A percentile compares a stretch with the other conserved stretches of the same genome.
phyloP scores from a whole-genome alignment of 2,113 vertebrate species.

The Apodemus speciosus region DNA sequence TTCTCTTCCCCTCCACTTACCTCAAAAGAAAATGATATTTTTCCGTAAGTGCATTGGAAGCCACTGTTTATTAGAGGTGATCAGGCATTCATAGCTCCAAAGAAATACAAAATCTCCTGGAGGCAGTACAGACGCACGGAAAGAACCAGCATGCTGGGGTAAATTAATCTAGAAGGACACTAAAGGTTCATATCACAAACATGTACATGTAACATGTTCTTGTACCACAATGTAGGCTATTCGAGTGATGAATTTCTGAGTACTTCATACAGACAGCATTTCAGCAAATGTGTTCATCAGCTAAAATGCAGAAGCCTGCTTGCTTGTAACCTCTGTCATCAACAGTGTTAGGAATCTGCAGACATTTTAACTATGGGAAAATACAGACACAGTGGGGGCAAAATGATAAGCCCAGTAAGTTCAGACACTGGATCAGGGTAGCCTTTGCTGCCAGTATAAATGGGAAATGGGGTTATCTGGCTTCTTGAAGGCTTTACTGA shows the following conservation, averaged over 20 bases:
- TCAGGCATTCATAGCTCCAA: conserved; percentile 48
- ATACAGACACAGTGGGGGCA: conserved; percentile 6
- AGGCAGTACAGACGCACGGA: neutral
- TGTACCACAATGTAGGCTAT: conserved; percentile 27
- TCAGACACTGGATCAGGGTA: conserved; percentile 40
- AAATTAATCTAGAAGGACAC: conserved; percentile 52
- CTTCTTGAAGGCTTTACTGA: conserved; percentile 28
- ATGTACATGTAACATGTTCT: conserved; percentile 1
- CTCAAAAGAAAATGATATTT: conserved; percentile 9
- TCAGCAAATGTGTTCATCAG: conserved; percentile 64
- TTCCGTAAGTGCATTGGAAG: conserved; percentile 29
- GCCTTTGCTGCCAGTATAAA: conserved; percentile 62
- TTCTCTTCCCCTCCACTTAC: conserved; percentile 28
- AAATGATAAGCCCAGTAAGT: neutral
- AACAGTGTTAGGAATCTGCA: conserved; percentile 53
- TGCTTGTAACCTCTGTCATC: conserved; percentile 50
- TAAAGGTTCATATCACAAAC: neutral
- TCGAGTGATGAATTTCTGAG: conserved; percentile 58
- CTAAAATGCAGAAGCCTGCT: conserved; percentile 45
- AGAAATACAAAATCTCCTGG: conserved; percentile 33
- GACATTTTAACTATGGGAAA: conserved; percentile 35
- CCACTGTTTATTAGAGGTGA: conserved; percentile 43
- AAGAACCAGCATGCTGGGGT: neutral
- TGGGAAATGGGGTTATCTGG: neutral
- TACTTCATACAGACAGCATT: conserved; percentile 54